phyloP scores from a whole-genome alignment of 2,888 invertebrate species.

The Agonopterix arenella region DNA sequence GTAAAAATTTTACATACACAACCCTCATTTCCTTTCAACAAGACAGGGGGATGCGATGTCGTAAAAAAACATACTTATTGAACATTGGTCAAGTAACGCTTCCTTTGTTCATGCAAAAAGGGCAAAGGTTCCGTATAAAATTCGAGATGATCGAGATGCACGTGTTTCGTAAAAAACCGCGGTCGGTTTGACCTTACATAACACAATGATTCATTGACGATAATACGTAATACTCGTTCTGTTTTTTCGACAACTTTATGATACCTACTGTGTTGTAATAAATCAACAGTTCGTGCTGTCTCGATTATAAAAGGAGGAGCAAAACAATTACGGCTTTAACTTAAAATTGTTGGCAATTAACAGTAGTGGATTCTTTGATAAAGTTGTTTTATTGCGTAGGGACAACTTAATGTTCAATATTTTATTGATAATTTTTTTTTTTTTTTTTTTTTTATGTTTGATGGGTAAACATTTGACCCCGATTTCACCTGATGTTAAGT shows the following conservation, averaged over 20 bases:
- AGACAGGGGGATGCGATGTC: slow-evolving; percentile 35
- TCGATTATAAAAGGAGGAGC: too few species aligned
- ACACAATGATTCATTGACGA: slow-evolving; percentile 7
- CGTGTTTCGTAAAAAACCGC: slow-evolving; percentile 1
- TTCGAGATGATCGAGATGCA: background rate
- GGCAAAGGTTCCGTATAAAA: slow-evolving; percentile 9
- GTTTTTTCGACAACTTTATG: background rate
- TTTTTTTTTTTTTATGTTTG: too few species aligned
- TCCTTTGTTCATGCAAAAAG: slow-evolving; percentile 12
- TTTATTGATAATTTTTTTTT: too few species aligned
- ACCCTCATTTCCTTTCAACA: slow-evolving; percentile 57
- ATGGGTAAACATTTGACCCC: too few species aligned
- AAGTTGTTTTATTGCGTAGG: too few species aligned
- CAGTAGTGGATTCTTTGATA: too few species aligned
- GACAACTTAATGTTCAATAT: too few species aligned
- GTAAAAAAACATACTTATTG: slow-evolving; percentile 30
- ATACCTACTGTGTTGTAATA: too few species aligned
- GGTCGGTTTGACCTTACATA: slow-evolving; percentile 2
- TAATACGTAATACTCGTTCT: background rate
- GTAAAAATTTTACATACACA: slow-evolving; percentile 41
- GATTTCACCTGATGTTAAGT: too few species aligned
- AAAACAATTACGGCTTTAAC: too few species aligned
- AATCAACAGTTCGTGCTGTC: too few species aligned
- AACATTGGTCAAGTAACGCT: slow-evolving; percentile 27
- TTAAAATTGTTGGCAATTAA: too few species aligned